Conservation (phyloP, 2,113 vertebrate genomes). For the Castor canadensis region DNA sequence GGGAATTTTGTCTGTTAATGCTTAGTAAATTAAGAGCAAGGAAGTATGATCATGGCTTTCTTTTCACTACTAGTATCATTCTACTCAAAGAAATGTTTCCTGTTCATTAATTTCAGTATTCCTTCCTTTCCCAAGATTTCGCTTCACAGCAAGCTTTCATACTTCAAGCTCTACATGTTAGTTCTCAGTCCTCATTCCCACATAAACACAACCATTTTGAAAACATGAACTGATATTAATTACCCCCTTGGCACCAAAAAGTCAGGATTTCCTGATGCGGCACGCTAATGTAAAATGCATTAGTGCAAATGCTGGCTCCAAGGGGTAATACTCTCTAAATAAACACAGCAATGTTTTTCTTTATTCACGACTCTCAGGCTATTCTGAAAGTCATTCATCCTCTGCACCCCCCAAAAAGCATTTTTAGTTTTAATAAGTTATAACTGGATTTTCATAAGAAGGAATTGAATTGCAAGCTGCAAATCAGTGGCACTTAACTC, state of each 20-base stretch:
- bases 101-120: conserved; percentile 69
- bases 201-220: conserved; percentile 89
- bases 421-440: conserved; percentile 82
- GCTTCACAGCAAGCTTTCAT: conserved; percentile 76
- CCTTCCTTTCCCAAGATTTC: conserved; percentile 71
- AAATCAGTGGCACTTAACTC: conserved; percentile 69
- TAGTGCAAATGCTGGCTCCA: conserved; percentile 86
- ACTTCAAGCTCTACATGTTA: conserved; percentile 79
- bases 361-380: conserved; percentile 78
- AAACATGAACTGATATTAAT: conserved; percentile 90
- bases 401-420: conserved; percentile 43
- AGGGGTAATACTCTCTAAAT: conserved; percentile 87
- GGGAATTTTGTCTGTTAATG: conserved; percentile 25
- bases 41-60: conserved; percentile 16
- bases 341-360: conserved; percentile 83
- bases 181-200: conserved; percentile 84
- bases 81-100: conserved; percentile 43
- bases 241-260: conserved; percentile 87
- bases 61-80: neutral
- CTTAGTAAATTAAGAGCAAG: conserved; percentile 45
- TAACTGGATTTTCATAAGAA: conserved; percentile 78
- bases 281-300: conserved; percentile 89
- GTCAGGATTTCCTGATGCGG: conserved; percentile 88
- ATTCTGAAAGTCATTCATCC: conserved; percentile 76
- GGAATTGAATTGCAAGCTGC: conserved; percentile 69